Evolutionary conservation across 35 echinoderm and acorn worm species (phyloP).

Genomic region (Apostichopus californicus): DNA sequence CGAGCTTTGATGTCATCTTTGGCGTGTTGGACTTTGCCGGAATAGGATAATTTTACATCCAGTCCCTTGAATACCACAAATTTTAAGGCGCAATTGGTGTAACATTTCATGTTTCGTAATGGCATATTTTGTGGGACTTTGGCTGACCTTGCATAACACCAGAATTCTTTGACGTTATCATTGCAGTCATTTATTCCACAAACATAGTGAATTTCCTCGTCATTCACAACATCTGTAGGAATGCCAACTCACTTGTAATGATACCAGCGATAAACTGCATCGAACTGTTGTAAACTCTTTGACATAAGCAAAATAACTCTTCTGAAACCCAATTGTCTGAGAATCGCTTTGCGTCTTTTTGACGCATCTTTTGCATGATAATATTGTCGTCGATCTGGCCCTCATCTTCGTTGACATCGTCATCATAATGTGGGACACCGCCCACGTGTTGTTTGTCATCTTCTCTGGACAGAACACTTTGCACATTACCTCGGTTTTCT

Average conservation of each 20-base stretch:
- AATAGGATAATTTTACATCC: neutral
- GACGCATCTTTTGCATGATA: neutral
- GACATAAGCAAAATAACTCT: conserved; percentile 17
- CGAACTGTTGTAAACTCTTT: neutral
- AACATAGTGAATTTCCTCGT: too few species aligned
- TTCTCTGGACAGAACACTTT: neutral
- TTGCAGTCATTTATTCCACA: neutral
- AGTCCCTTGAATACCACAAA: neutral
- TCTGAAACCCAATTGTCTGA: neutral
- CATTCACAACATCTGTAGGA: neutral
- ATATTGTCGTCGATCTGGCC: too few species aligned
- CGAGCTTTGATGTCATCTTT: conserved; percentile 2
- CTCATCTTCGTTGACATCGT: too few species aligned
- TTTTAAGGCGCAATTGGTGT: neutral
- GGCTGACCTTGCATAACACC: neutral
- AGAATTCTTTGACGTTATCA: neutral
- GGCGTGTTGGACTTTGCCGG: conserved; percentile 11
- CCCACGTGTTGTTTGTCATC: neutral
- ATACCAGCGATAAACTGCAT: conserved; percentile 35
- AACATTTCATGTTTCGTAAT: too few species aligned
- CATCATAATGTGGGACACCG: too few species aligned
- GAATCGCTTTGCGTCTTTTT: neutral
- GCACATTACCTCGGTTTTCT: neutral
- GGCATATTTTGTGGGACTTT: too few species aligned
- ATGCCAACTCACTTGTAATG: conserved; percentile 28